Conservation (phyloP, 2,113 vertebrate genomes). For the Hystrix cristata region DNA sequence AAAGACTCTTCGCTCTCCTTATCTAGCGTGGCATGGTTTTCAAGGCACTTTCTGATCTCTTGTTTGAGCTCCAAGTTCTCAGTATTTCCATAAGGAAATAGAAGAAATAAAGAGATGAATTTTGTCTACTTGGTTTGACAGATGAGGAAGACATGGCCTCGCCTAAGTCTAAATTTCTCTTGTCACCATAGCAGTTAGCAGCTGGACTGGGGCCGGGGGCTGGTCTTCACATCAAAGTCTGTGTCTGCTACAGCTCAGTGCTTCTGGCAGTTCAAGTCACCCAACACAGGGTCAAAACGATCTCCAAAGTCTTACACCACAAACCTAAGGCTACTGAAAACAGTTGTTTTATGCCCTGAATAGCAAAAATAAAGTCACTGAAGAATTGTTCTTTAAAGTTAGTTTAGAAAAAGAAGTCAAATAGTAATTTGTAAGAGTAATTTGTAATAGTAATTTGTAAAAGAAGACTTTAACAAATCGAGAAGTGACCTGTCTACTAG, state of each 20-base stretch:
- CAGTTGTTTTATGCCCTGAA: neutral
- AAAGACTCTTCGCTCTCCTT: neutral
- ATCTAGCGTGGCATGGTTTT: neutral
- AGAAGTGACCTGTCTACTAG: neutral
- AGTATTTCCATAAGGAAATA: neutral
- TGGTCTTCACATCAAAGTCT: neutral
- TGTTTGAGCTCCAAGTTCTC: neutral
- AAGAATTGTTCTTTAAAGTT: neutral
- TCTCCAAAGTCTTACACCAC: neutral
- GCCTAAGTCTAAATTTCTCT: neutral
- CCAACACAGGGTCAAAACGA: neutral
- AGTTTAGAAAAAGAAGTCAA: neutral
- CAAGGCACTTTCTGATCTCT: neutral
- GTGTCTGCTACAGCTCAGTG: neutral
- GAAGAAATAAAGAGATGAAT: neutral
- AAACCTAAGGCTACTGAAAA: neutral
- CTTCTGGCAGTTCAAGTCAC: neutral
- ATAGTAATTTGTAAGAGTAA: too few species aligned
- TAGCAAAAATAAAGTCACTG: neutral
- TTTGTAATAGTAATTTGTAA: neutral
- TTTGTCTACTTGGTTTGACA: neutral
- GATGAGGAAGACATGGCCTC: neutral
- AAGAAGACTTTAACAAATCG: neutral
- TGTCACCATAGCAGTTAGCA: neutral
- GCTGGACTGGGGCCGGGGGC: neutral